Percentiles rank a stretch among this genome's conserved stretches.
These are phyloP conservation scores for Cremastinae sp. DNA, from an alignment of 2,888 invertebrate genomes.

Conservation along the genomic window DNA sequence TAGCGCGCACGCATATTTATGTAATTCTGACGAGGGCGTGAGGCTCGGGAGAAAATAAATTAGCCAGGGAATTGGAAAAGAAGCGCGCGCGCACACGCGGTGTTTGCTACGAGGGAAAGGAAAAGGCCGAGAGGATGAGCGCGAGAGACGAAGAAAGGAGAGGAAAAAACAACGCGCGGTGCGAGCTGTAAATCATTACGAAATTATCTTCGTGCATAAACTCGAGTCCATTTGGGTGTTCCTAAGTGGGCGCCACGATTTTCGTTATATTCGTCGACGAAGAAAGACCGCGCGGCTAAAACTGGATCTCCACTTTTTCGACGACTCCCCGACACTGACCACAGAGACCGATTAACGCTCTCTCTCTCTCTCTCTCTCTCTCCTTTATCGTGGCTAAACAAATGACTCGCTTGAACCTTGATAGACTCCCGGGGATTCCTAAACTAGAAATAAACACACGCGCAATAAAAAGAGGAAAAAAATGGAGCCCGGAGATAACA, in stretches of 20 bases:
- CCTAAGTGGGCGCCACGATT: conserved; percentile 71
- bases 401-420: conserved; percentile 60
- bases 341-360: conserved; percentile 23
- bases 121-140: conserved; percentile 49
- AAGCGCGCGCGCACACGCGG: conserved; percentile 25
- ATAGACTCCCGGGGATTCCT: conserved; percentile 53
- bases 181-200: conserved; percentile 71
- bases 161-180: not conserved
- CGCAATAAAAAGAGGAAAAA: conserved; percentile 35
- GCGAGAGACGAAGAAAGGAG: not conserved
- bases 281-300: conserved; percentile 34
- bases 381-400: conserved; percentile 56
- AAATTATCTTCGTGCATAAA: conserved; percentile 73
- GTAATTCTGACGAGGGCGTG: conserved; percentile 15
- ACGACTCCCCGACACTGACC: conserved; percentile 1
- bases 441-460: conserved; percentile 36
- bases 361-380: conserved; percentile 8
- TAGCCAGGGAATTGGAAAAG: conserved; percentile 56
- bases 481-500: no score
- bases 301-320: conserved; percentile 32
- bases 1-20: conserved; percentile 4
- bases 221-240: conserved; percentile 72
- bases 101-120: conserved; percentile 12
- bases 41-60: conserved; percentile 51
- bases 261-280: conserved; percentile 51